A percentile compares a stretch with the other conserved stretches of the same genome.
These are phyloP conservation scores for human (Homo sapiens) DNA, from an alignment of 2,113 vertebrate genomes.

Conservation along the genomic window GRCh38 chr9:130300001-130300500, in stretches of 20 bases:
- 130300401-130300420: rapidly evolving
- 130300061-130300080: not conserved
- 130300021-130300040: too few species aligned
- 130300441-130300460: not conserved
- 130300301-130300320: not conserved
- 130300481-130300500: not conserved
- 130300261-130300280: not conserved
- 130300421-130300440: too few species aligned
- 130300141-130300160: rapidly evolving
- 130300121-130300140: rapidly evolving
- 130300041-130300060: too few species aligned
- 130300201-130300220: not conserved
- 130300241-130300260: rapidly evolving
- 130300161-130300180: not conserved
- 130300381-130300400: not conserved
- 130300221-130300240: rapidly evolving
- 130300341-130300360: not conserved
- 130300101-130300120: not conserved
- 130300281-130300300: not conserved
- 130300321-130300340: not conserved
- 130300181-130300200: rapidly evolving
- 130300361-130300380: not conserved
- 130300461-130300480: not conserved
- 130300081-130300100: rapidly evolving
- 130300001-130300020: too few species aligned